phyloP scores from a whole-genome alignment of 53 echinoderm and acorn worm species.

The Stichopus horrens region DNA sequence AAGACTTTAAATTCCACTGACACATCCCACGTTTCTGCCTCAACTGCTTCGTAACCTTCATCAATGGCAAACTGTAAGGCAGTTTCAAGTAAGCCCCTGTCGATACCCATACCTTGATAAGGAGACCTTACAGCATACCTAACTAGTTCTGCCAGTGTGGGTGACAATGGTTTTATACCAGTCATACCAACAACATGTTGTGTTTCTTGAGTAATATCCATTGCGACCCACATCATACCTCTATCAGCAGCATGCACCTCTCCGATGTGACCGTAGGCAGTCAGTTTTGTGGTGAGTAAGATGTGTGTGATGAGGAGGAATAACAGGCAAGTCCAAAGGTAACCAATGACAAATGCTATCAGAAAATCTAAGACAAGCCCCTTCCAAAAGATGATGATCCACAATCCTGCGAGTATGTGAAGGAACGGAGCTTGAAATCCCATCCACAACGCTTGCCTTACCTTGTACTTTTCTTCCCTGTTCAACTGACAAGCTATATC shows the following conservation, averaged over 20 bases:
- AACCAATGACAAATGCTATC: not conserved
- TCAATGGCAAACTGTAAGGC: not conserved
- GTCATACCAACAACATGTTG: not conserved
- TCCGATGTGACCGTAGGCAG: not conserved
- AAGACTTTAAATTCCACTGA: not conserved
- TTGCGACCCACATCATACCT: constrained; percentile 21
- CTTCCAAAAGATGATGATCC: not conserved
- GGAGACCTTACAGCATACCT: not conserved
- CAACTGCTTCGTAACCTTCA: not conserved
- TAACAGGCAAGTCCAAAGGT: not conserved
- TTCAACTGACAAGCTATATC: not conserved
- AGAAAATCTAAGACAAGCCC: not conserved
- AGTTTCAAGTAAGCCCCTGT: not conserved
- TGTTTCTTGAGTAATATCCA: not conserved
- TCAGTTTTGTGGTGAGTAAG: not conserved
- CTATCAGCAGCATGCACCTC: not conserved
- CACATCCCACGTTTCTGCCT: not conserved
- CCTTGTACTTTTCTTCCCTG: not conserved
- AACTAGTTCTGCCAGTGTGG: not conserved
- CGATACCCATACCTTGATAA: not conserved
- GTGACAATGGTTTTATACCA: not conserved
- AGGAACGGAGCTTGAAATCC: not conserved
- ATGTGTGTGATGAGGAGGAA: not conserved
- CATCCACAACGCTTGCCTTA: not conserved
- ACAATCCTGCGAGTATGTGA: not conserved